Conservation (phyloP, 2,797 vertebrate species). For the Limosa lapponica region DNA sequence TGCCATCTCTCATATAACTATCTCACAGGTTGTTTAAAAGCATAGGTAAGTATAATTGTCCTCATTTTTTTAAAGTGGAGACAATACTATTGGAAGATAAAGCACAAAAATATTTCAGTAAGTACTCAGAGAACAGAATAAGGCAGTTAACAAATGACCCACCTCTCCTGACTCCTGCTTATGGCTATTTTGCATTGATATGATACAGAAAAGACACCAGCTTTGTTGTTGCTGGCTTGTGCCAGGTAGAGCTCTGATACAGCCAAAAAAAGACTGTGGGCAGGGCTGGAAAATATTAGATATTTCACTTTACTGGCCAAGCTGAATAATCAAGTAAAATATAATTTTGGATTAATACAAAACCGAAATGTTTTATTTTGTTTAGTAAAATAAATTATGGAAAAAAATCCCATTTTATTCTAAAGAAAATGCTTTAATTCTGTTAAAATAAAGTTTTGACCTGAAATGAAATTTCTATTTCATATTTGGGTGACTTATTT, state of each 20-base stretch:
- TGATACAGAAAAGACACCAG: background rate
- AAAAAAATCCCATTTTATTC: background rate
- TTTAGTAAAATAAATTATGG: background rate
- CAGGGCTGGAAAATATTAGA: background rate
- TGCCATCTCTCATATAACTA: constrained; percentile 1
- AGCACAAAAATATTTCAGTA: background rate
- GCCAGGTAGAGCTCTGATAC: background rate
- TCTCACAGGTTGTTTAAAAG: constrained; percentile 25
- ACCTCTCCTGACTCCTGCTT: background rate
- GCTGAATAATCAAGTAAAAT: background rate
- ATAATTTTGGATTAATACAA: background rate
- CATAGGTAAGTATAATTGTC: constrained; percentile 37
- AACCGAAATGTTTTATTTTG: background rate
- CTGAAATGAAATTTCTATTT: background rate
- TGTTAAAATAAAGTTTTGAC: background rate
- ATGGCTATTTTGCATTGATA: background rate
- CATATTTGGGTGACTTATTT: background rate
- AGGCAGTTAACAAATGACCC: background rate
- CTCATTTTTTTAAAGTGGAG: background rate
- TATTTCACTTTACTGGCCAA: background rate
- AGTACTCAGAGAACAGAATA: background rate
- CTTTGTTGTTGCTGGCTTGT: background rate
- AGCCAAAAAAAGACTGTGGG: background rate
- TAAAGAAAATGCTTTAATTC: background rate
- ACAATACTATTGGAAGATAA: background rate